Evolutionary conservation across 2,888 invertebrate species (phyloP).

Genomic region (Ceraclea dissimilis): DNA sequence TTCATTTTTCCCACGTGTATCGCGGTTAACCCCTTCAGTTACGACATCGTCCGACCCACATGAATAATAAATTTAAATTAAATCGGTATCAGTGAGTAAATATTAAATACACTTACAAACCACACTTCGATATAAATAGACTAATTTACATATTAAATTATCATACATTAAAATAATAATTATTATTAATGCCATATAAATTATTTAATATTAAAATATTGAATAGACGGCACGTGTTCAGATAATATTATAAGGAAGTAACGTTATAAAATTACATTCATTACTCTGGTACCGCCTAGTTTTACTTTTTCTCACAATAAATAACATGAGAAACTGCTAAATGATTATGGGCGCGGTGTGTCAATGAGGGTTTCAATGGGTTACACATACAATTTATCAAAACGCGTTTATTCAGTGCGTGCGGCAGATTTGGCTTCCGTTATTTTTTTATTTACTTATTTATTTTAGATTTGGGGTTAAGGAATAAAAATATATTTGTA

Average conservation of each 20-base stretch:
- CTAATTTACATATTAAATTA: slow-evolving; percentile 1
- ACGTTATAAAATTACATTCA: neutral
- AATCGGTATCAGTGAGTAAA: neutral
- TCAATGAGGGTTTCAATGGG: neutral
- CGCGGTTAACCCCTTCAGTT: neutral
- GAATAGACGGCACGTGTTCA: neutral
- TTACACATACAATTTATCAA: neutral
- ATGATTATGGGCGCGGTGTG: neutral
- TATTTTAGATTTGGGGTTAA: too few species aligned
- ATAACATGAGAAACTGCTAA: neutral
- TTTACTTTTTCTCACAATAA: neutral
- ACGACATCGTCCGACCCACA: neutral
- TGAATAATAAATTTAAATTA: neutral
- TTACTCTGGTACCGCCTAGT: neutral
- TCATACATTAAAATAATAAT: neutral
- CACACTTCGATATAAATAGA: neutral
- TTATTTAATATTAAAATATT: neutral
- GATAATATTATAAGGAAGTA: too few species aligned
- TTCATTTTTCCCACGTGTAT: neutral
- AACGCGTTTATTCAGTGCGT: neutral
- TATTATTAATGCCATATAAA: neutral
- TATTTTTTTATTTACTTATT: too few species aligned
- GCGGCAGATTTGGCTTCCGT: neutral
- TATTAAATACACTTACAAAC: neutral
- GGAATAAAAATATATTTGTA: too few species aligned